phyloP scores from a whole-genome alignment of 2,888 invertebrate genomes.

The Cephus runcator region DNA sequence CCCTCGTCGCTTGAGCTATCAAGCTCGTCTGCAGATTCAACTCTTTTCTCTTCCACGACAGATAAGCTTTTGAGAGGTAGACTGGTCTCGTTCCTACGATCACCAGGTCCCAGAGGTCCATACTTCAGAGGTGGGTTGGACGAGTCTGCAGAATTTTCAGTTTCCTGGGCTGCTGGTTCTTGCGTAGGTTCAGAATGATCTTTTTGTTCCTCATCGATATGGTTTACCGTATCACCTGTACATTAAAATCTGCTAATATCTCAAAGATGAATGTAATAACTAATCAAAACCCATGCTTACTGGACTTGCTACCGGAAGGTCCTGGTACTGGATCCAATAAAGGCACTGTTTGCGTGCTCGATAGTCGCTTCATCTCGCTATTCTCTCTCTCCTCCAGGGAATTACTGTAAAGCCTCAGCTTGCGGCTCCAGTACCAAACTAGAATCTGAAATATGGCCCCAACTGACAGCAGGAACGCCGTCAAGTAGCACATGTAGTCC shows the following conservation, averaged over 20 bases:
- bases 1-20: constrained; percentile 53
- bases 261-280: background rate
- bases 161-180: background rate
- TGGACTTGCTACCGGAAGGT: background rate
- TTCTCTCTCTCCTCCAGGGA: background rate
- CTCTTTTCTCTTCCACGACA: constrained; percentile 5
- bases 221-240: background rate
- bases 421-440: constrained; percentile 65
- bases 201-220: background rate
- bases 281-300: background rate
- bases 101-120: constrained; percentile 50
- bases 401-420: constrained; percentile 58
- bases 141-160: background rate
- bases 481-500: constrained; percentile 66
- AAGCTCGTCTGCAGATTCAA: constrained; percentile 44
- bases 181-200: background rate
- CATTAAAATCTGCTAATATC: background rate
- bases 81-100: constrained; percentile 30
- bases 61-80: constrained; percentile 11
- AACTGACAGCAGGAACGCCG: constrained; percentile 63
- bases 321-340: background rate
- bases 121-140: constrained; percentile 36
- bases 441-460: constrained; percentile 65
- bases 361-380: background rate
- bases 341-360: background rate